Conservation (phyloP, 2,888 invertebrate genomes). For the Zygogramma bicolorata region DNA sequence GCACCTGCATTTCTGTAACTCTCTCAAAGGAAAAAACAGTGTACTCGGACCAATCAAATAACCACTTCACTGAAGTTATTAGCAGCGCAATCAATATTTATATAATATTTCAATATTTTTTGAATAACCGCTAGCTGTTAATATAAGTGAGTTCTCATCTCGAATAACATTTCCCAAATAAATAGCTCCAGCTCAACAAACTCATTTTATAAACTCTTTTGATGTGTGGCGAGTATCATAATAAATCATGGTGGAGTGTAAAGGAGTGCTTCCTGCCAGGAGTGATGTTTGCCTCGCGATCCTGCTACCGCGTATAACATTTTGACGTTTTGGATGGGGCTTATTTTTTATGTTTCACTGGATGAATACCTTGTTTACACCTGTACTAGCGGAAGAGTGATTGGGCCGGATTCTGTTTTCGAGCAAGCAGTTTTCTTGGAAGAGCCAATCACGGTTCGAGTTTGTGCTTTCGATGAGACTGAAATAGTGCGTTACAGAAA, state of each 20-base stretch:
- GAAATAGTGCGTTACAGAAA: neutral
- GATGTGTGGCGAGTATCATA: conserved; percentile 40
- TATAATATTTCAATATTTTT: neutral
- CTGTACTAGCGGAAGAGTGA: conserved; percentile 19
- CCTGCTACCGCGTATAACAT: conserved; percentile 31
- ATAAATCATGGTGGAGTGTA: conserved; percentile 40
- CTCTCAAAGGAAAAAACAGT: too few species aligned
- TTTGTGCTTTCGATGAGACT: neutral
- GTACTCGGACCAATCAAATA: too few species aligned
- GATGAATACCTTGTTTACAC: conserved; percentile 33
- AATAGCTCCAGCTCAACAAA: conserved; percentile 33
- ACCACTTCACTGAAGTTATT: neutral
- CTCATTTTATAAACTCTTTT: conserved; percentile 40
- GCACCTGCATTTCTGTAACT: too few species aligned
- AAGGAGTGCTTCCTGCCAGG: conserved; percentile 33
- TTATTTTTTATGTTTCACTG: conserved; percentile 35
- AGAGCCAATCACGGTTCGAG: neutral
- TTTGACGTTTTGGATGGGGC: conserved; percentile 38
- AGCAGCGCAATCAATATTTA: neutral
- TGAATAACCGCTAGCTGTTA: neutral
- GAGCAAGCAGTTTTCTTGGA: neutral
- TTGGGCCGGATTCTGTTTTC: neutral
- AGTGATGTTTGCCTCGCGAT: conserved; percentile 30
- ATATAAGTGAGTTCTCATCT: conserved; percentile 21
- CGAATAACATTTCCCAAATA: conserved; percentile 35